phyloP scores from a whole-genome alignment of 2,113 vertebrate genomes.

The Rhagologus leucostigma region DNA sequence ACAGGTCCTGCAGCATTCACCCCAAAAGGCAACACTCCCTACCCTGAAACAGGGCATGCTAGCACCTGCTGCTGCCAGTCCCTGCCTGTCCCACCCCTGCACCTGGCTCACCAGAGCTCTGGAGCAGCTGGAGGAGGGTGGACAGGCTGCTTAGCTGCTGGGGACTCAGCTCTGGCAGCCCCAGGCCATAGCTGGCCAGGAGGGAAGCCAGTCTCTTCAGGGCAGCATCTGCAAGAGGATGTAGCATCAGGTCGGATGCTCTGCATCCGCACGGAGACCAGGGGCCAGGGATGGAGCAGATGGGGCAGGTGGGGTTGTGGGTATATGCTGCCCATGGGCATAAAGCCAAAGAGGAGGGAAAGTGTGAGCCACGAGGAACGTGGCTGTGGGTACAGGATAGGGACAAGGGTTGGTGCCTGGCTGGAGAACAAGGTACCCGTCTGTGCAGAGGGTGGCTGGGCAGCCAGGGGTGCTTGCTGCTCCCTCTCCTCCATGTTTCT shows the following conservation, averaged over 20 bases:
- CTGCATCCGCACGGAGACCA: accelerated
- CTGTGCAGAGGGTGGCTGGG: neutral
- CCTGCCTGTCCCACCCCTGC: neutral
- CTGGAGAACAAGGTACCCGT: neutral
- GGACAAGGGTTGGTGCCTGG: neutral
- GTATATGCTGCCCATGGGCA: neutral
- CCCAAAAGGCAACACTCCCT: neutral
- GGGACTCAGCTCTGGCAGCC: slow-evolving; percentile 82
- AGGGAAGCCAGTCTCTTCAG: slow-evolving; percentile 79
- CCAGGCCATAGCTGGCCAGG: slow-evolving; percentile 79
- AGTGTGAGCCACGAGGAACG: accelerated
- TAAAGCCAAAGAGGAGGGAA: neutral
- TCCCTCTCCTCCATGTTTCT: slow-evolving; percentile 14
- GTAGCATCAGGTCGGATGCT: neutral
- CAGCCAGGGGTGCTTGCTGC: neutral
- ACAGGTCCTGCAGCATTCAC: neutral
- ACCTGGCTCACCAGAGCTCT: slow-evolving; percentile 57
- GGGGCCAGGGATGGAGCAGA: neutral
- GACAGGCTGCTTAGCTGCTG: slow-evolving; percentile 85
- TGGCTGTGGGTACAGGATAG: neutral
- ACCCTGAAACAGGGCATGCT: accelerated
- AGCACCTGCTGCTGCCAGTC: neutral
- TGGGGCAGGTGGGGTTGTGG: neutral
- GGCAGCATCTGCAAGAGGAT: slow-evolving; percentile 51
- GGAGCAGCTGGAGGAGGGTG: slow-evolving; percentile 80